Base-by-base conservation (phyloP, 2,797 vertebrate species). In the Spondyliosoma cantharus region DNA sequence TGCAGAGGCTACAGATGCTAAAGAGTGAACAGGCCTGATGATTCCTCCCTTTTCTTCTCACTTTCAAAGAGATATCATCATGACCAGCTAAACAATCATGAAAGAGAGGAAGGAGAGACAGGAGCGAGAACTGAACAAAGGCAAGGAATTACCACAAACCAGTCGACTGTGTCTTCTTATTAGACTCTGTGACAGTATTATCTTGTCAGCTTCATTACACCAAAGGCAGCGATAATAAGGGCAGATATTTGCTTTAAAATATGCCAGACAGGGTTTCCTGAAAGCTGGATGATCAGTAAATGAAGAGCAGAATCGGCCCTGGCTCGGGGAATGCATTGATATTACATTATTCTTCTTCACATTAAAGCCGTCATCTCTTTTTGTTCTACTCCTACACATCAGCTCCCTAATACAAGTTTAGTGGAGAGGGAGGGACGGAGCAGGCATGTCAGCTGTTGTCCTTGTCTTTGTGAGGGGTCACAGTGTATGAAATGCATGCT, bases 11-110 rank as follows among this genome's bases (percentile, higher is more conserved):
- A 90, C 85, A 87, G 86, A 94, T 91, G 85, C 84, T 90, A 90
- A 91, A 93, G 84, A 91, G 81, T 87, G 89, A 93, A 87, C 84
- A 61, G 84, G 82, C 75, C 74, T 73, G 87, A 68, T 50, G 87
- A 68, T 50, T 76, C 50, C 74, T 42, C 24, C 78, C 70, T 88
- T 92, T 92, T 90, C 79, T 87, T 84, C 84, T 74, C 49, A 17
- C 81, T 93, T 93, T 94, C 92, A 94, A 94, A 95, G 93, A 74
- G 61, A 92, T 90, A 91, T 90, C 90, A 89, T 93, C 92, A 90
- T 77, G 79, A 90, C 84, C 92, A 81, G 90, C 86, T 87, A 92
- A 94, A 92, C 87, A 91, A 85, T 90, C 90, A 91, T 89, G 86
- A 91, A 87, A 89, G 85, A 83, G 83, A 78, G 60, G 81, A 63